These are phyloP conservation scores for Lymantria dispar DNA, from an alignment of 2,888 invertebrate genomes.

Conservation along the genomic window DNA sequence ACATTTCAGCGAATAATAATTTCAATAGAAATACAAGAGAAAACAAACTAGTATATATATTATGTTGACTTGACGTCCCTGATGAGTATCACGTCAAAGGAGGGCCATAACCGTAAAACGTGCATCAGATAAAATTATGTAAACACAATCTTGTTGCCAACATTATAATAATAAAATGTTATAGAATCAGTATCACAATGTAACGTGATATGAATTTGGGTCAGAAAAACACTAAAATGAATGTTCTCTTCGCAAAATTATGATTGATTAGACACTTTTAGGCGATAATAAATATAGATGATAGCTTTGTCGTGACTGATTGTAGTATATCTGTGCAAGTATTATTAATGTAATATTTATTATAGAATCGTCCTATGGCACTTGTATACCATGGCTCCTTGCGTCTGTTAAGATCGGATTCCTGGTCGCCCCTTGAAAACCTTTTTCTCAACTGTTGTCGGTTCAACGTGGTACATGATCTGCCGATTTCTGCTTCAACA, in stretches of 20 bases:
- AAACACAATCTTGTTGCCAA: conserved; percentile 30
- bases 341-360: too few species aligned
- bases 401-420: too few species aligned
- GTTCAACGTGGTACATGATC: too few species aligned
- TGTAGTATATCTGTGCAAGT: too few species aligned
- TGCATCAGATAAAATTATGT: conserved; percentile 35
- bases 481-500: too few species aligned
- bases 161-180: not conserved
- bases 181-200: not conserved
- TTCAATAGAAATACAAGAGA: conserved; percentile 12
- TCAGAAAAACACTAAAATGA: not conserved
- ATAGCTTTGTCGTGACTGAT: too few species aligned
- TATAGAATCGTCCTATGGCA: too few species aligned
- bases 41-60: conserved; percentile 18
- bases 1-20: not conserved
- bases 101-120: conserved; percentile 26
- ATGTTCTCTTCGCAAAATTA: not conserved
- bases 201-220: not conserved
- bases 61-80: conserved; percentile 10
- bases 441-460: too few species aligned
- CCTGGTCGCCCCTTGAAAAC: too few species aligned
- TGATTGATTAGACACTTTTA: not conserved
- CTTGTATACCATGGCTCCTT: too few species aligned
- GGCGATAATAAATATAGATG: too few species aligned
- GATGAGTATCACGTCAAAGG: conserved; percentile 35